Evolutionary conservation across 2,113 vertebrate genomes (phyloP).

Genomic region (Pedionomus torquatus): DNA sequence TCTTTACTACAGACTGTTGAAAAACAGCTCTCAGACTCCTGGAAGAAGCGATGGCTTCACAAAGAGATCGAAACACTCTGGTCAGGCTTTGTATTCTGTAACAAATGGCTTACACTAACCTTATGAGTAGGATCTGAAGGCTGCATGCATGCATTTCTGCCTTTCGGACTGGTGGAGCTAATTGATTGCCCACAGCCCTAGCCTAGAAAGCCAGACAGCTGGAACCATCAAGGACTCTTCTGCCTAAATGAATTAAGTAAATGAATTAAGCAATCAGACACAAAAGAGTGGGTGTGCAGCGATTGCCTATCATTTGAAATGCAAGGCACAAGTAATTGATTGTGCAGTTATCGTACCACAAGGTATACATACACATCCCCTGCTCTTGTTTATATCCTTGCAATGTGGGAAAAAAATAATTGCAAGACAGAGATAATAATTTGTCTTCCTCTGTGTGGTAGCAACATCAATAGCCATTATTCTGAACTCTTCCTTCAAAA

Average conservation of each 20-base stretch:
- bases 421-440: neutral
- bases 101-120: neutral
- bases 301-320: slow-evolving; percentile 26
- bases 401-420: neutral
- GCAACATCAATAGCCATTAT: neutral
- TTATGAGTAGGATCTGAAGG: neutral
- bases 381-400: neutral
- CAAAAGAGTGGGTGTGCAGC: slow-evolving; percentile 30
- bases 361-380: neutral
- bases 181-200: slow-evolving; percentile 20
- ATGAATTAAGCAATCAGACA: slow-evolving; percentile 55
- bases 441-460: neutral
- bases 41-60: neutral
- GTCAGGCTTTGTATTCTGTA: neutral
- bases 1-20: neutral
- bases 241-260: slow-evolving; percentile 55
- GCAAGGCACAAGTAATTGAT: slow-evolving; percentile 40
- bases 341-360: neutral
- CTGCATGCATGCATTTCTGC: neutral
- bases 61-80: neutral
- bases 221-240: slow-evolving; percentile 34
- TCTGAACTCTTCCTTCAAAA: slow-evolving; percentile 10
- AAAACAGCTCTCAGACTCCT: neutral
- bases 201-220: slow-evolving; percentile 40
- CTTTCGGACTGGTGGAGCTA: neutral